These are phyloP conservation scores for Megaustenia siamemsis DNA, from an alignment of 2,888 invertebrate genomes.

Conservation along the genomic window DNA sequence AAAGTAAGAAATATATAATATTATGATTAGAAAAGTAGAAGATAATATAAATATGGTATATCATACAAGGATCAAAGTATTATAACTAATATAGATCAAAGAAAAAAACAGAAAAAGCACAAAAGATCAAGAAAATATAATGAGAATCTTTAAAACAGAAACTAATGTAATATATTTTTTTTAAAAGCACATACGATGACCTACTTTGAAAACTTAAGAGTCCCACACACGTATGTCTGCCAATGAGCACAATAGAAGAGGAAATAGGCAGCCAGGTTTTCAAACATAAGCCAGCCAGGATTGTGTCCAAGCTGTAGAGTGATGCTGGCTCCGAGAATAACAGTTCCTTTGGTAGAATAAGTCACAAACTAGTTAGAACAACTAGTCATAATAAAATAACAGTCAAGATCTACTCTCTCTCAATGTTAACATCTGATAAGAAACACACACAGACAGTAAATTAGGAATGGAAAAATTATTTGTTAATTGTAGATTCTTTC, in stretches of 20 bases:
- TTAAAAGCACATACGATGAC: too few species aligned
- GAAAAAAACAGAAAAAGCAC: neutral
- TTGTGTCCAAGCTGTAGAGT: constrained; percentile 94
- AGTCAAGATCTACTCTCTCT: too few species aligned
- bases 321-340: constrained; percentile 96
- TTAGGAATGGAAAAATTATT: too few species aligned
- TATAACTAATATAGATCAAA: neutral
- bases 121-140: neutral
- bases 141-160: neutral
- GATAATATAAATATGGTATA: neutral
- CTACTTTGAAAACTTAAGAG: constrained; percentile 81
- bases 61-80: neutral
- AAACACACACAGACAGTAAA: too few species aligned
- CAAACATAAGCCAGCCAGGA: constrained; percentile 96
- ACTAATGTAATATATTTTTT: neutral
- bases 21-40: neutral
- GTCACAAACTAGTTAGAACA: neutral
- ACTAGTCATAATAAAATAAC: too few species aligned
- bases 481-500: too few species aligned
- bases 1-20: too few species aligned
- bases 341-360: constrained; percentile 87
- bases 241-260: constrained; percentile 99
- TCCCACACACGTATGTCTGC: constrained; percentile 98
- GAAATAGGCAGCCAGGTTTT: constrained; percentile 95
- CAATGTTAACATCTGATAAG: too few species aligned